These are phyloP conservation scores for Stegastes partitus DNA, from an alignment of 2,113 vertebrate genomes.

Conservation along the genomic window DNA sequence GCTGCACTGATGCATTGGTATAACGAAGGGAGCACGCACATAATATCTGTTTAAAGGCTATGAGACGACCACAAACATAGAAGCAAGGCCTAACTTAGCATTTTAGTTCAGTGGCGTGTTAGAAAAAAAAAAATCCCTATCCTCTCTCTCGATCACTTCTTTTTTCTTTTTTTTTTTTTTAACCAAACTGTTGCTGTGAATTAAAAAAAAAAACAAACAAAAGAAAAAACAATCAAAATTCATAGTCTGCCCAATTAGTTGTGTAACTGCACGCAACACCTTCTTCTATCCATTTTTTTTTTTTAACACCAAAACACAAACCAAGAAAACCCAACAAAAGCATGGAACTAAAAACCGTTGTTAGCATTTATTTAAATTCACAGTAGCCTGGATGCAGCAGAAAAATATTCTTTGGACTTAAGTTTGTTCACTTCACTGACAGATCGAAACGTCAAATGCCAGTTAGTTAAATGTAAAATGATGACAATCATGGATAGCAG, in stretches of 20 bases:
- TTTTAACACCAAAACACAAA: constrained; percentile 69
- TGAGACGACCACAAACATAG: constrained; percentile 63
- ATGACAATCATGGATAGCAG: constrained; percentile 81
- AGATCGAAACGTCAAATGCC: constrained; percentile 86
- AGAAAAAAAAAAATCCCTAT: constrained; percentile 64
- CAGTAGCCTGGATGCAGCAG: constrained; percentile 99
- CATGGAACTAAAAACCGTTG: constrained; percentile 84
- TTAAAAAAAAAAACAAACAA: not conserved
- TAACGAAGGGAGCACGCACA: constrained; percentile 64
- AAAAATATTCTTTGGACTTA: constrained; percentile 99
- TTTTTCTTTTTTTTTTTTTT: no score
- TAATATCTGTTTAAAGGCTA: constrained; percentile 69
- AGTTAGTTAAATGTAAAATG: constrained; percentile 82
- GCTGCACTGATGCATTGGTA: constrained; percentile 77
- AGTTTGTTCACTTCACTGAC: constrained; percentile 86
- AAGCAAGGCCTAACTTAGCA: constrained; percentile 69
- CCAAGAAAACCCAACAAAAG: constrained; percentile 70
- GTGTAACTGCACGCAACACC: constrained; percentile 59
- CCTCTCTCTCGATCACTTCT: constrained; percentile 55
- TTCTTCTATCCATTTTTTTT: constrained; percentile 71
- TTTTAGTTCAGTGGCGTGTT: constrained; percentile 70
- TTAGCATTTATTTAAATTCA: constrained; percentile 90
- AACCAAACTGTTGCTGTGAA: constrained; percentile 52
- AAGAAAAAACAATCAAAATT: constrained; percentile 67
- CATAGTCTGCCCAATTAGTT: constrained; percentile 68